These are phyloP conservation scores for Felis catus DNA, from an alignment of 2,113 vertebrate genomes.

Conservation along the genomic window F.catus_Fca126_mat1.0 CM031412.1:136658001-136658500, in stretches of 20 bases:
- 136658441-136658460: not conserved
- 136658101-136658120: not conserved
- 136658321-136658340: not conserved
- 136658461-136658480: not conserved
- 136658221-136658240: not conserved
- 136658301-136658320: not conserved
- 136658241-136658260: not conserved
- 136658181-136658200: not conserved
- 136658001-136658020: not conserved
- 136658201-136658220: not conserved
- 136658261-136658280: not conserved
- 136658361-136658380: not conserved
- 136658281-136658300: not conserved
- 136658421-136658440: not conserved
- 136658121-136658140: not conserved
- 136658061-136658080: not conserved
- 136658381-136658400: not conserved
- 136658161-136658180: not conserved
- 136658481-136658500: not conserved
- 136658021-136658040: not conserved
- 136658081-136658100: not conserved
- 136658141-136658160: not conserved
- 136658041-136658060: not conserved
- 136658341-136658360: slow-evolving; percentile 16
- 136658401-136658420: not conserved